Evolutionary conservation across 2,797 vertebrate genomes (phyloP).

Genomic region (Parauchenoglanis punctatus): DNA sequence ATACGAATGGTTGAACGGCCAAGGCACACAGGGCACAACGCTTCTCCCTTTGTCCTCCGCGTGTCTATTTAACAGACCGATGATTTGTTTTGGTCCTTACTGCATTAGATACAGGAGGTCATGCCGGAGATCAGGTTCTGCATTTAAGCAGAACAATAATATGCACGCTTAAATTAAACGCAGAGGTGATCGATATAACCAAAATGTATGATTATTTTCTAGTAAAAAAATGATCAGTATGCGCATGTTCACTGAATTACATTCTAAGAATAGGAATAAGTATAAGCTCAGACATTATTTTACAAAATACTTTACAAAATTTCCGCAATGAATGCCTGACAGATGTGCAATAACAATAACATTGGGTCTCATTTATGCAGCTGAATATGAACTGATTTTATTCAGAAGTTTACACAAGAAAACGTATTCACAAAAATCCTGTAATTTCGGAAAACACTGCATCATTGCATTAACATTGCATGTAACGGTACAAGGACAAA

Average conservation of each 20-base stretch:
- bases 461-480: too few relatives aligned
- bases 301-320: not conserved
- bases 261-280: not conserved
- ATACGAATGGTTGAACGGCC: conserved; percentile 17
- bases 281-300: not conserved
- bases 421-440: too few relatives aligned
- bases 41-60: not conserved
- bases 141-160: not conserved
- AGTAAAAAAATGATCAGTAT: not conserved
- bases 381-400: too few relatives aligned
- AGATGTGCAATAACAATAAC: not conserved
- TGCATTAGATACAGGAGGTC: not conserved
- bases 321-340: not conserved
- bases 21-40: not conserved
- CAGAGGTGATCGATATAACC: not conserved
- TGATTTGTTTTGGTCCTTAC: not conserved
- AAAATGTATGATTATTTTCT: not conserved
- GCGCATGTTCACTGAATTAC: not conserved
- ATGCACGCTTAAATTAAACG: not conserved
- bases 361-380: too few relatives aligned
- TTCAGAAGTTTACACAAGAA: too few relatives aligned
- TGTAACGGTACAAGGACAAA: too few relatives aligned
- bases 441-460: too few relatives aligned
- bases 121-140: not conserved
- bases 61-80: conserved; percentile 12